A percentile compares a stretch with the other conserved stretches of the same genome.
These are phyloP conservation scores for Odocoileus virginianus DNA, from an alignment of 2,113 vertebrate species.

Conservation along the genomic window DNA sequence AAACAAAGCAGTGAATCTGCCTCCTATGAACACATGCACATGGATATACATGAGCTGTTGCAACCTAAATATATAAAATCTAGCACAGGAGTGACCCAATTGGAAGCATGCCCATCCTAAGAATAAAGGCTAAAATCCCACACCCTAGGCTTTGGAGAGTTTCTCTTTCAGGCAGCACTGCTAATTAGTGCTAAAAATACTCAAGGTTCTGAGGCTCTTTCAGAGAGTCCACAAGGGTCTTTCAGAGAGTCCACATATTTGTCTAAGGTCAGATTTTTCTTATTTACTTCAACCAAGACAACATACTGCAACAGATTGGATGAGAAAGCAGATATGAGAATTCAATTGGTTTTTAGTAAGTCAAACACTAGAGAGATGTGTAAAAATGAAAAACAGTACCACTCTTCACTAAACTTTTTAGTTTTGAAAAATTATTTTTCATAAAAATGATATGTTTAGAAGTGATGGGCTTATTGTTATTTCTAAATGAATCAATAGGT, in stretches of 20 bases:
- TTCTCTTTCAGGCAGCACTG: background rate
- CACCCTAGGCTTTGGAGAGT: background rate
- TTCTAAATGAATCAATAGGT: background rate
- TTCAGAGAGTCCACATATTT: background rate
- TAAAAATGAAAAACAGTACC: background rate
- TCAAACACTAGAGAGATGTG: background rate
- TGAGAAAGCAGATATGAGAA: background rate
- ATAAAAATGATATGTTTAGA: background rate
- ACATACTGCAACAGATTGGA: background rate
- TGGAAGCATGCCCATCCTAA: background rate
- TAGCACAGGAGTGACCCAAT: background rate
- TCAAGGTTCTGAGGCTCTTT: background rate
- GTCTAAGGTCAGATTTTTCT: background rate
- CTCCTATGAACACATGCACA: background rate
- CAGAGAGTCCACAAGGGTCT: background rate
- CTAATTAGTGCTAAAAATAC: background rate
- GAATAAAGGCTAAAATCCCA: background rate
- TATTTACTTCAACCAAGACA: background rate
- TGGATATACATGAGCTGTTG: background rate
- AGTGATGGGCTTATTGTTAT: background rate
- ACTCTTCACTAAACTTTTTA: conserved; percentile 5
- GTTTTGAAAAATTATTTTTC: background rate
- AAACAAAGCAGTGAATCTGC: background rate
- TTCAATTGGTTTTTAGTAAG: background rate
- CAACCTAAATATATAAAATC: background rate